Conservation (phyloP, 2,113 vertebrate species). For the Channa maculata region DNA sequence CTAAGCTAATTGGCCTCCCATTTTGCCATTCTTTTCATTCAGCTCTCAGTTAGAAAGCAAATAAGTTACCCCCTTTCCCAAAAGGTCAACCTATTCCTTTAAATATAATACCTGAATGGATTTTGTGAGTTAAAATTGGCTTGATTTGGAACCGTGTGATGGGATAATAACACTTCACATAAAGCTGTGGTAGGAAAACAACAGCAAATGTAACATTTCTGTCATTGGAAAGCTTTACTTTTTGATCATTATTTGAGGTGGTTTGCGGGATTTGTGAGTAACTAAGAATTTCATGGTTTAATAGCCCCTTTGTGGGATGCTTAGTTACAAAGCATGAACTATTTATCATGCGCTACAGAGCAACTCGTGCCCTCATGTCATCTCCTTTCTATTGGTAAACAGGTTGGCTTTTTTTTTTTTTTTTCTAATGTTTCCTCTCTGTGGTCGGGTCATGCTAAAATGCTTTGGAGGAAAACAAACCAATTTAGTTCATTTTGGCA, state of each 20-base stretch:
- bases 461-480: conserved; percentile 46
- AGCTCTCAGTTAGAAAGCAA: background rate
- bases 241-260: background rate
- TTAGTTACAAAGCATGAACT: conserved; percentile 29
- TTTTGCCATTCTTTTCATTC: no score
- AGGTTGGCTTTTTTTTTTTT: no score
- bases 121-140: background rate
- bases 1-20: no score
- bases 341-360: conserved; percentile 26
- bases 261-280: conserved; percentile 7
- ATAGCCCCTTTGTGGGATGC: conserved; percentile 38
- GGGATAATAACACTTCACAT: background rate
- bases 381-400: conserved; percentile 39
- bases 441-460: conserved; percentile 45
- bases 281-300: conserved; percentile 16
- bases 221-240: background rate
- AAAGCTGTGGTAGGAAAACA: background rate
- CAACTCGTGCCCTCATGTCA: conserved; percentile 4
- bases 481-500: conserved; percentile 43
- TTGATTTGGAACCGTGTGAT: background rate
- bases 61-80: background rate
- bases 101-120: background rate
- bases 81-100: background rate
- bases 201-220: conserved; percentile 1
- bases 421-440: conserved; percentile 26